Conservation (phyloP, 2,797 vertebrate species). For the Neomorphus geoffroyi region DNA sequence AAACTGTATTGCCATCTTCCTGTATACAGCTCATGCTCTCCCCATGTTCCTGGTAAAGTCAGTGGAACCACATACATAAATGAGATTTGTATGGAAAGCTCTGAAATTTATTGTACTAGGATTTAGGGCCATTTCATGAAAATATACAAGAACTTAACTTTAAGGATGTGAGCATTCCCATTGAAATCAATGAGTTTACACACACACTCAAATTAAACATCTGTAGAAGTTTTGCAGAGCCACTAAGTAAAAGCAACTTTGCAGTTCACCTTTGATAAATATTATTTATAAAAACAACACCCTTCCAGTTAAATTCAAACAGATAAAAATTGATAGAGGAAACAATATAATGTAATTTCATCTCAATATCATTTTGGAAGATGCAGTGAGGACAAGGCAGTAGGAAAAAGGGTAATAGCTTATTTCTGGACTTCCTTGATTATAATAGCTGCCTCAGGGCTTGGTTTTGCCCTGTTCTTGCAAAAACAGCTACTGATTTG, state of each 20-base stretch:
- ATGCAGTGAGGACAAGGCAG: conserved; percentile 16
- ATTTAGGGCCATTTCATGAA: not conserved
- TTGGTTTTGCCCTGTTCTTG: conserved; percentile 50
- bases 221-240: conserved; percentile 6
- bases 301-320: conserved; percentile 67
- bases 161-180: not conserved
- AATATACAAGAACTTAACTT: not conserved
- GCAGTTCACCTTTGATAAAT: conserved; percentile 76
- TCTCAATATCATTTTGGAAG: conserved; percentile 58
- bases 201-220: not conserved
- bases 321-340: conserved; percentile 47
- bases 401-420: conserved; percentile 47
- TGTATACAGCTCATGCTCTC: not conserved
- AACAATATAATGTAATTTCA: conserved; percentile 33
- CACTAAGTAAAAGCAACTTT: conserved; percentile 46
- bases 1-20: not conserved
- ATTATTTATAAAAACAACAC: conserved; percentile 67
- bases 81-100: conserved; percentile 7
- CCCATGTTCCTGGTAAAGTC: not conserved
- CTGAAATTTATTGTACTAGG: conserved; percentile 31
- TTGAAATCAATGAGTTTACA: not conserved
- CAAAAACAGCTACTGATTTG: conserved; percentile 60
- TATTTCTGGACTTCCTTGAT: conserved; percentile 68
- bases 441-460: conserved; percentile 68
- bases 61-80: conserved; percentile 18